Evolutionary conservation across 2,888 invertebrate genomes (phyloP), one percentile per base, ranked within the genome.

Genomic region (Pocota personata): DNA sequence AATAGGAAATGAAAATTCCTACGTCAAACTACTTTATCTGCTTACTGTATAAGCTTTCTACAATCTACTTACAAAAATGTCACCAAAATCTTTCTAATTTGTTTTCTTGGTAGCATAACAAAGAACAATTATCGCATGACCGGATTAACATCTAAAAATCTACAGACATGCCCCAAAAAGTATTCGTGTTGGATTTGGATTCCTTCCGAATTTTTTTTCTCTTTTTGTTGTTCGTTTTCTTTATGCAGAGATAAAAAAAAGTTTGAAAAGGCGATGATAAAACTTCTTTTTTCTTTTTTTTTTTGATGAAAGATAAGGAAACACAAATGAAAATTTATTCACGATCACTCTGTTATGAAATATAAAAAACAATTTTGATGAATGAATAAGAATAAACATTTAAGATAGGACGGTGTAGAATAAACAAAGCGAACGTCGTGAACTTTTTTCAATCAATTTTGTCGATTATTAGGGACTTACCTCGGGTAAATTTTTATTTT

Each of bases 81-180:
- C 55, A 12, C 48, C 19, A n/a, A 40, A 48, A 58, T 14, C 12
- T 27, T n/a, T 43, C 43, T 69, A 16, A 32, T 55, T 32, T 32
- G 14, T 40, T 57, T 24, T 58, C 24, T 66, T 67, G 14, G 40
- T 40, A 48, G 14, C 40, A 66, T 12, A 52, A 60, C 8, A 67
- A 72, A 57, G 32, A 27, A 64, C 16, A 50, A 58, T 66, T 30
- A 77, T 67, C 58, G 75, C 62, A 55, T 69, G 82, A 75, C 37
- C 48, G 60, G 52, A 77, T 77, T 46, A 57, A 50, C 30, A 57
- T 48, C 55, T 16, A 64, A 43, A 64, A 64, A 24, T 14, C n/a
- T 14, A 27, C 46, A 16, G 80, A 43, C 40, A 80, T 80, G 71
- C 71, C 57, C 80, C 66, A 80, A 75, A 79, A 66, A 58, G 24